These are phyloP conservation scores for Tokudaia tokunoshimensis DNA, from an alignment of 2,797 vertebrate genomes.

Conservation along the genomic window DNA sequence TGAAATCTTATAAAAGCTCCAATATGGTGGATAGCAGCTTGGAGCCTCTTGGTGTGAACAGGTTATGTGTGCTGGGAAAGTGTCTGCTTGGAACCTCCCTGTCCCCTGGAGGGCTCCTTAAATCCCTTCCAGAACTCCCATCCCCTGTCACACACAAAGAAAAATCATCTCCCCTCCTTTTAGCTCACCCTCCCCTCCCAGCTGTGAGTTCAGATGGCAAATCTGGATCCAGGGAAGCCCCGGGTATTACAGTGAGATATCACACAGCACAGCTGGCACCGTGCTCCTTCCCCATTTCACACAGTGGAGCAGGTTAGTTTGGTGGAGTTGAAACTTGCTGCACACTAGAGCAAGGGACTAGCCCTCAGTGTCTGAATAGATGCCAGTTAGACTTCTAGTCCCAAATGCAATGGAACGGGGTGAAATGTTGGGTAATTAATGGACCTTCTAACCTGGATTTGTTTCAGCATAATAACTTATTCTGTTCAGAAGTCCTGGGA, in stretches of 20 bases:
- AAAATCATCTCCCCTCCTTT: neutral
- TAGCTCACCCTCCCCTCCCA: neutral
- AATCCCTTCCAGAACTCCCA: neutral
- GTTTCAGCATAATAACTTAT: conserved; percentile 25
- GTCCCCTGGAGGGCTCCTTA: neutral
- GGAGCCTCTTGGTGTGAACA: neutral
- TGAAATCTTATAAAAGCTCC: neutral
- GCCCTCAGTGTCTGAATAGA: neutral
- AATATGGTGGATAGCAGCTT: neutral
- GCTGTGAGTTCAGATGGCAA: conserved; percentile 2
- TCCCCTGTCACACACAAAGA: neutral
- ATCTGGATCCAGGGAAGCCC: neutral
- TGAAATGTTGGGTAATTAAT: conserved; percentile 11
- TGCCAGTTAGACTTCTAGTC: neutral
- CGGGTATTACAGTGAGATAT: neutral
- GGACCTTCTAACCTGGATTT: neutral
- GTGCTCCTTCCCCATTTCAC: conserved; percentile 12
- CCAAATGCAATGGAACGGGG: neutral
- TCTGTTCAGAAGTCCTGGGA: conserved; percentile 31
- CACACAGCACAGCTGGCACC: neutral
- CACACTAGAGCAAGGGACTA: neutral
- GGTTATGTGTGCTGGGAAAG: neutral
- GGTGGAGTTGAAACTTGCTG: neutral
- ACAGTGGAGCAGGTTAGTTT: neutral
- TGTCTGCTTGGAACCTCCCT: neutral